A percentile compares a stretch with the other conserved stretches of the same genome.
Evolutionary conservation across 1,140 invertebrate species (phyloP).

Genomic region (Euschistus heros): DNA sequence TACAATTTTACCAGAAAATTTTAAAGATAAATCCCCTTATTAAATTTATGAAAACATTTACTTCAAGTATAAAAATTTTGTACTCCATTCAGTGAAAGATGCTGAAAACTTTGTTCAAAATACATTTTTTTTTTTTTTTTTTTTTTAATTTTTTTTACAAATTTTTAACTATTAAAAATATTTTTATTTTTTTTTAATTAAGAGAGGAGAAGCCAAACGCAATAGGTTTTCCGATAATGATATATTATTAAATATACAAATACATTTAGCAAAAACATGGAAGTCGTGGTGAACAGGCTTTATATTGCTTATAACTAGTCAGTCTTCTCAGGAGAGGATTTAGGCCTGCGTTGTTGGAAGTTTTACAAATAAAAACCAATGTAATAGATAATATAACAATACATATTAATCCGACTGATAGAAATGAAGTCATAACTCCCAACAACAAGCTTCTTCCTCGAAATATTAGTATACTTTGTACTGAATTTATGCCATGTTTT

Average conservation of each 20-base stretch:
- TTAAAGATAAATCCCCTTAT: too few relatives aligned
- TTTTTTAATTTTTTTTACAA: neutral
- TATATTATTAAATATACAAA: conserved; percentile 1
- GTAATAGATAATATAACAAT: neutral
- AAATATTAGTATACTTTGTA: conserved; percentile 18
- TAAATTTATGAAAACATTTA: too few relatives aligned
- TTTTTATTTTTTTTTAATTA: conserved; percentile 13
- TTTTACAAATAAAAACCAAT: conserved; percentile 1
- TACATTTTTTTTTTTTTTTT: neutral
- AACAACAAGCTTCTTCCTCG: neutral
- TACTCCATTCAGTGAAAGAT: neutral
- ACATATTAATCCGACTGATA: neutral
- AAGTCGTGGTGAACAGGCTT: conserved; percentile 17
- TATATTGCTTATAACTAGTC: conserved; percentile 19
- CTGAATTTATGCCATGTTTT: conserved; percentile 18
- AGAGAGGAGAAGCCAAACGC: neutral
- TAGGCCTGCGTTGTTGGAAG: neutral
- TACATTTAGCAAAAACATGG: conserved; percentile 14
- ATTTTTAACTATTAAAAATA: conserved; percentile 5
- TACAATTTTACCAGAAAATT: too few relatives aligned
- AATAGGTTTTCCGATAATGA: neutral
- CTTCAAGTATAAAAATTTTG: neutral
- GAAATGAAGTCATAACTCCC: neutral
- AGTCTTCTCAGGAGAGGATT: conserved; percentile 11
- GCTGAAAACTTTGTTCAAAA: neutral